Evolutionary conservation across 2,113 vertebrate species (phyloP), one percentile per base, ranked within the genome.

Genomic region (Lipophrys pholis): DNA sequence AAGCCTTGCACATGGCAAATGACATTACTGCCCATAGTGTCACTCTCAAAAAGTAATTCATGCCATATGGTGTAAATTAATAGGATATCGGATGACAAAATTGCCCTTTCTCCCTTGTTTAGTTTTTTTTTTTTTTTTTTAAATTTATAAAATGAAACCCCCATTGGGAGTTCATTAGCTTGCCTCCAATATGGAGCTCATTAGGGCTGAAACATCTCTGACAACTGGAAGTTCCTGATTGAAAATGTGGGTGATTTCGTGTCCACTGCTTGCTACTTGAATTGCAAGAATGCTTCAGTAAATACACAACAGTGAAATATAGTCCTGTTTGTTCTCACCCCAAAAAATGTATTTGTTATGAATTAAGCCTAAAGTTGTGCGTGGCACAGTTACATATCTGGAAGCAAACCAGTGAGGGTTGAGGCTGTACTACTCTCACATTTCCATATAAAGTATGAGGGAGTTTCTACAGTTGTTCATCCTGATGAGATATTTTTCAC

Each of bases 361-460:
- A 6, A 55, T 15, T 38, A 3, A 36, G 3, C 14, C 15, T 6
- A 58, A 14, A 8, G 12, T 11, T 58, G 15, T 58, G 45, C 5
- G 40, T 45, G 21, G 17, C 12, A 55, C 21, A 43, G 14, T 12
- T 21, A n/a, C 11, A 51, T 10, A 2, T 45, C 12, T 12, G 6
- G 17, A 36, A 41, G 8, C 6, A 43, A 68, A 17, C 16, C 6
- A 10, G 6, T n/a, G 40, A 46, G 67, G 11, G 21, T 30, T 4
- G 21, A 30, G 21, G 21, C 3, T 48, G n/a, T 11, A 30, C 48
- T 69, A 12, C 38, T 35, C 17, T 49, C 17, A 21, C 10, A 65
- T 58, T 61, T 66, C 80, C 65, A 56, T 70, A 66, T 52, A 75
- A 43, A 48, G 66, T 30, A 30, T 30, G 21, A 30, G 21, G 21